Conservation (phyloP, 2,888 invertebrate species). For the Drosophila pseudotalamancana region DNA sequence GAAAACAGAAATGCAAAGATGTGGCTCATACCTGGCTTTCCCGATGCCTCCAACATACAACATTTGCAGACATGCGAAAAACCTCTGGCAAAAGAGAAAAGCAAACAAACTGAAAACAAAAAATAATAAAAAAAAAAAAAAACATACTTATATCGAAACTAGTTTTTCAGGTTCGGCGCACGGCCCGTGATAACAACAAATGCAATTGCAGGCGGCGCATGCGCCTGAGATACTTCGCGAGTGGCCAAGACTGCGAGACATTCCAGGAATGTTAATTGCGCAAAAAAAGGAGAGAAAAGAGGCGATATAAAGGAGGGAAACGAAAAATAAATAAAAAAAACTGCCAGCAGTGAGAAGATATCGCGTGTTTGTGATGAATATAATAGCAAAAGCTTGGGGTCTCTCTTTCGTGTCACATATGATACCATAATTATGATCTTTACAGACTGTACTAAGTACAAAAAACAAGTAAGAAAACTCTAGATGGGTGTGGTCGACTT, state of each 20-base stretch:
- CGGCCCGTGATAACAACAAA: slow-evolving; percentile 73
- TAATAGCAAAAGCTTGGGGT: slow-evolving; percentile 59
- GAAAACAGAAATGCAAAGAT: slow-evolving; percentile 34
- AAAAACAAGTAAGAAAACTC: neutral
- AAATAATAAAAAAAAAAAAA: slow-evolving; percentile 2
- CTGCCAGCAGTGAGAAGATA: slow-evolving; percentile 60
- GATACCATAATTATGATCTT: slow-evolving; percentile 58
- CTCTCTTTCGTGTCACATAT: slow-evolving; percentile 26
- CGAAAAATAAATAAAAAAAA: slow-evolving; percentile 7
- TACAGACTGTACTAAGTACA: neutral
- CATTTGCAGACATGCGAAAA: slow-evolving; percentile 39
- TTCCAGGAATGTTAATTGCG: slow-evolving; percentile 76
- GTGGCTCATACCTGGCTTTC: slow-evolving; percentile 68
- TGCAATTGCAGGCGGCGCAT: slow-evolving; percentile 62
- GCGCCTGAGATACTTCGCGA: slow-evolving; percentile 63
- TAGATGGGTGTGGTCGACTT: too few species aligned
- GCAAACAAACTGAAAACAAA: too few species aligned
- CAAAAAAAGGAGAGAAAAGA: slow-evolving; percentile 40
- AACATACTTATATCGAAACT: slow-evolving; percentile 57
- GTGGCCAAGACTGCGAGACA: slow-evolving; percentile 46
- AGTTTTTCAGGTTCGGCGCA: slow-evolving; percentile 79
- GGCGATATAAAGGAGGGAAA: neutral
- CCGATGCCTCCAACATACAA: slow-evolving; percentile 62
- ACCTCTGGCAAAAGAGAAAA: slow-evolving; percentile 1
- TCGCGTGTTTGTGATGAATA: slow-evolving; percentile 72